These are phyloP conservation scores for Zaprionus ghesquierei DNA, from an alignment of 1,140 invertebrate genomes.

Conservation along the genomic window DNA sequence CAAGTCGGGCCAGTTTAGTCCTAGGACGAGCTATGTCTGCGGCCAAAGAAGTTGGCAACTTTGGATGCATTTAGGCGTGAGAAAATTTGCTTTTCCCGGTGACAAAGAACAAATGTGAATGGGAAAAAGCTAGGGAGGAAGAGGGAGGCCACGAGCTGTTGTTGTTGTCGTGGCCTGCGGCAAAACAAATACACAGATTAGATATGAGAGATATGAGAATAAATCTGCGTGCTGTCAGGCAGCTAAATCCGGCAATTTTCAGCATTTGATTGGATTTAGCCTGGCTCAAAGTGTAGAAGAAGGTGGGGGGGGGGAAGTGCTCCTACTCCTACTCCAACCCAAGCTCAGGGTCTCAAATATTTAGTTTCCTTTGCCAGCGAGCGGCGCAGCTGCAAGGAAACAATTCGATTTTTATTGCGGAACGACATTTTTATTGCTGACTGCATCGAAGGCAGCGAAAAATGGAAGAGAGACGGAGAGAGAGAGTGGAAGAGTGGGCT, in stretches of 20 bases:
- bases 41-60: not conserved
- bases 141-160: not conserved
- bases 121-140: not conserved
- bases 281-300: not conserved
- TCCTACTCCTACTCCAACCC: too few species aligned
- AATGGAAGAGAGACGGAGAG: not conserved
- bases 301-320: not conserved
- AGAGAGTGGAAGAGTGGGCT: not conserved
- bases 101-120: constrained; percentile 22
- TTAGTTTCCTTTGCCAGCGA: not conserved
- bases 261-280: constrained; percentile 43
- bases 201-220: constrained; percentile 34
- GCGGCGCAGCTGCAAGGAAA: constrained; percentile 43
- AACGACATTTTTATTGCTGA: constrained; percentile 63
- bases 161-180: constrained; percentile 19
- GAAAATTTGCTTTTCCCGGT: constrained; percentile 1
- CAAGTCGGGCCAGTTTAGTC: not conserved
- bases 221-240: constrained; percentile 27
- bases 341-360: not conserved
- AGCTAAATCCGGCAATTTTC: constrained; percentile 50
- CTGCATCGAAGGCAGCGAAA: constrained; percentile 9
- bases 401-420: constrained; percentile 54
- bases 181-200: constrained; percentile 7
- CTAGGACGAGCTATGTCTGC: not conserved
- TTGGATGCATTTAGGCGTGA: constrained; percentile 32